These are phyloP conservation scores for Abrostola tripartita DNA, from an alignment of 2,888 invertebrate species.

Conservation along the genomic window DNA sequence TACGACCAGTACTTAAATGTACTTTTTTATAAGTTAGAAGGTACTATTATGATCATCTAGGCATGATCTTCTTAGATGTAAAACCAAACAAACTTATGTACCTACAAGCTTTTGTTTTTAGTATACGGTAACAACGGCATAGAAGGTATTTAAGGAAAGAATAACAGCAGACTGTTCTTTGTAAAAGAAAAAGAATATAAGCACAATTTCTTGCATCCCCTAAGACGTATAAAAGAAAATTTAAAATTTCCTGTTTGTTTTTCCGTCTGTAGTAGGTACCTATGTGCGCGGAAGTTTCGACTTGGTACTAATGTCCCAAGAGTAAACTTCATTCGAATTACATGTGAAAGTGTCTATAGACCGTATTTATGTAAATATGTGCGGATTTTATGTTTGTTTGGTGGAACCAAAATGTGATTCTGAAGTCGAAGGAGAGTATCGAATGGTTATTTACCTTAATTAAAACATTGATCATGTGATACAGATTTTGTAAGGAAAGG, in stretches of 20 bases:
- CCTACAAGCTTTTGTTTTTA: neutral
- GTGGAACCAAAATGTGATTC: no score
- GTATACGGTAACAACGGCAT: neutral
- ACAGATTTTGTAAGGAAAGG: no score
- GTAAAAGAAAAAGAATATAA: neutral
- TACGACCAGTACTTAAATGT: no score
- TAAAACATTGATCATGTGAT: no score
- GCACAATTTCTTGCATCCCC: constrained; percentile 1
- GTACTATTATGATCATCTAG: no score
- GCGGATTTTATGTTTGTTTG: no score
- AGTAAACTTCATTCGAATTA: constrained; percentile 19
- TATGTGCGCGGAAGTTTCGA: constrained; percentile 1
- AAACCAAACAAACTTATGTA: neutral
- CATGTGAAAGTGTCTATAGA: neutral
- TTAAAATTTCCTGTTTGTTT: constrained; percentile 8
- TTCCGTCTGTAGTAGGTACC: constrained; percentile 1
- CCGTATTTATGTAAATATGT: no score
- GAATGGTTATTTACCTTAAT: no score
- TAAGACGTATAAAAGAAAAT: constrained; percentile 22
- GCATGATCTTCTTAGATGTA: no score
- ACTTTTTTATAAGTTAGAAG: no score
- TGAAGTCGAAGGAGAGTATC: no score
- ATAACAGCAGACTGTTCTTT: neutral
- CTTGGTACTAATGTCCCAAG: constrained; percentile 27
- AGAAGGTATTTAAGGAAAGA: neutral